Percentiles rank a stretch among this genome's conserved stretches.
Evolutionary conservation across 1,140 invertebrate species (phyloP).

Genomic region (Megathymus violae): DNA sequence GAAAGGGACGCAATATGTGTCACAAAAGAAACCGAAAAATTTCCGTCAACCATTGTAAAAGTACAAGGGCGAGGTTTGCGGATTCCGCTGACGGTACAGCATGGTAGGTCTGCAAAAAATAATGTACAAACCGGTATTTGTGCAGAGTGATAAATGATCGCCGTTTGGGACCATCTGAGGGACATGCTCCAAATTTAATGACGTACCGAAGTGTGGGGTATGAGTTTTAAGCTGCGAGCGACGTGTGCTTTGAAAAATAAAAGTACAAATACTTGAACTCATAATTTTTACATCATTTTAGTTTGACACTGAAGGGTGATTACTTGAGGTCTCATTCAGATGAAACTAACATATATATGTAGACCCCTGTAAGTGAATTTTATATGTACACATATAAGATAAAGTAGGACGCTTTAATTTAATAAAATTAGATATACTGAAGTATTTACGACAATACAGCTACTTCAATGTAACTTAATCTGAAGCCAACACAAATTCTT

Average conservation of each 20-base stretch:
- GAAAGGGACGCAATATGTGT: conserved; percentile 13
- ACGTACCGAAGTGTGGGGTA: conserved; percentile 22
- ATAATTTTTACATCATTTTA: too few relatives aligned
- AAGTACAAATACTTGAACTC: too few relatives aligned
- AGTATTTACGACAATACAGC: too few relatives aligned
- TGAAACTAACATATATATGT: too few relatives aligned
- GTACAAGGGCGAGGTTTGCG: conserved; percentile 23
- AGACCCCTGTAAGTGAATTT: too few relatives aligned
- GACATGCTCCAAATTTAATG: conserved; percentile 46
- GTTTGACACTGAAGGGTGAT: too few relatives aligned
- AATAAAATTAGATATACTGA: too few relatives aligned
- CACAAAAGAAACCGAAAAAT: conserved; percentile 12
- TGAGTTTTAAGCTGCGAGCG: neutral
- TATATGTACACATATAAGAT: too few relatives aligned
- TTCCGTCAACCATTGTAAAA: conserved; percentile 22
- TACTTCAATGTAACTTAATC: too few relatives aligned
- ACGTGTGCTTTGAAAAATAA: neutral
- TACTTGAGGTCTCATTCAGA: too few relatives aligned
- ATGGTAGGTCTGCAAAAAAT: conserved; percentile 27
- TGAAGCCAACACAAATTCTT: too few relatives aligned
- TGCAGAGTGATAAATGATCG: conserved; percentile 46
- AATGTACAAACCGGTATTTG: conserved; percentile 38
- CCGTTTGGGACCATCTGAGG: conserved; percentile 42
- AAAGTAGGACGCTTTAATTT: too few relatives aligned
- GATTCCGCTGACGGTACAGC: conserved; percentile 22